Conservation (phyloP, 2,888 invertebrate genomes). For the Scelioninae gen. 1 region DNA sequence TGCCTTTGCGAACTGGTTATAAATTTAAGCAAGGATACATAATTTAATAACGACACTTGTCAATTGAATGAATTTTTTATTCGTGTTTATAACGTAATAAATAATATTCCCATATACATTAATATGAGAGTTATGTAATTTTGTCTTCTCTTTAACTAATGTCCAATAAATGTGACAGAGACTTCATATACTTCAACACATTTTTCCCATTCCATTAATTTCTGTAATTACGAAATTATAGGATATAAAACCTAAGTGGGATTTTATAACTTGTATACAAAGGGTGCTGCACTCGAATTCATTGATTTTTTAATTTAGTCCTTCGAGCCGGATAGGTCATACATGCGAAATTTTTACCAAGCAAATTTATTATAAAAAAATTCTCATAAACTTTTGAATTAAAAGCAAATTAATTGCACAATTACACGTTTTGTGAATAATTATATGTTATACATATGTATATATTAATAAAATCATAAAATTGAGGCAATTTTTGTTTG, state of each 20-base stretch:
- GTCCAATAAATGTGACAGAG: neutral
- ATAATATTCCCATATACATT: neutral
- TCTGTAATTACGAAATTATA: neutral
- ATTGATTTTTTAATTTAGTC: too few species aligned
- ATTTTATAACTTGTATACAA: neutral
- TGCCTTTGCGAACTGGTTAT: slow-evolving; percentile 1
- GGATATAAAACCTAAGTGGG: neutral
- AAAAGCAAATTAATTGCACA: too few species aligned
- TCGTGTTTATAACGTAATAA: slow-evolving; percentile 1
- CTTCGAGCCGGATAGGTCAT: too few species aligned
- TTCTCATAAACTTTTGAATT: too few species aligned
- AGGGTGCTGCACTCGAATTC: neutral
- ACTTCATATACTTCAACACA: neutral
- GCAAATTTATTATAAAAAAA: too few species aligned
- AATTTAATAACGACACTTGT: neutral
- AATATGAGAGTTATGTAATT: slow-evolving; percentile 7
- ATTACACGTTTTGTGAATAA: too few species aligned
- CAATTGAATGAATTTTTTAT: slow-evolving; percentile 7
- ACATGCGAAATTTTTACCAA: too few species aligned
- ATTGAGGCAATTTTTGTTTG: neutral
- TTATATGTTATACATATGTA: too few species aligned
- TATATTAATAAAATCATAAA: too few species aligned
- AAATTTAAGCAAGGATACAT: neutral
- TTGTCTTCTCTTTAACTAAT: neutral
- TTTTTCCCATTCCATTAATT: neutral